Evolutionary conservation across 2,113 vertebrate species (phyloP), one percentile per base, ranked within the genome.

Genomic region (Oenanthe oenanthe): DNA sequence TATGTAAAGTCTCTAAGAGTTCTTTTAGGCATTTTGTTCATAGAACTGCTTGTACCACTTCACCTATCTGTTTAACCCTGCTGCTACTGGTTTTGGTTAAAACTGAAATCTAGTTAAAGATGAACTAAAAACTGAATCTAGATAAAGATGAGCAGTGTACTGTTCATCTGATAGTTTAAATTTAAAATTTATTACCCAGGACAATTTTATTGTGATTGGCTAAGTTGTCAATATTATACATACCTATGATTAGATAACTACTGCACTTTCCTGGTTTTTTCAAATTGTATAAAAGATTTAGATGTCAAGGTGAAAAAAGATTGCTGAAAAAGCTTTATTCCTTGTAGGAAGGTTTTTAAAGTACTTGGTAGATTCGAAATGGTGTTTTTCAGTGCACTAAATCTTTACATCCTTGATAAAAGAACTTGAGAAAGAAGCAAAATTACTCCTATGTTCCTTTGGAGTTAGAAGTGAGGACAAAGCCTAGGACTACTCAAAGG

Each of bases 41-140:
- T 63, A 16, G 29, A 76, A 2, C 6, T 76, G 34, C 47, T 51
- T 88, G 40, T 42, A 54, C 21, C 9, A 36, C n/a, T 85, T 87
- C 19, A 56, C 21, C 21, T 82, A 1, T 73, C 43, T 71, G 17
- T 77, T 76, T 83, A 71, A 25, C 18, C 66, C 12, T 79, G 40
- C 56, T 89, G 48, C 83, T 85, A n/a, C 36, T 92, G 58, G 32
- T 72, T 84, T 89, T 95, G 36, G 4, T 88, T 92, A 79, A 94
- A 95, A 87, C 32, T 21, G 67, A 85, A 86, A 83, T 40, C 31
- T 85, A 8, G 26, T 88, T 85, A 60, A 84, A 42, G 17, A 56
- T 31, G 31, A 93, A 38, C 18, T 40, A 40, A 79, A 94, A 95
- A 87, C n/a, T 21, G 67, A 85, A 86, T 40, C 29, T 85, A 8